Base-by-base conservation (phyloP, 2,113 vertebrate species). In the Falcunculus frontatus region DNA sequence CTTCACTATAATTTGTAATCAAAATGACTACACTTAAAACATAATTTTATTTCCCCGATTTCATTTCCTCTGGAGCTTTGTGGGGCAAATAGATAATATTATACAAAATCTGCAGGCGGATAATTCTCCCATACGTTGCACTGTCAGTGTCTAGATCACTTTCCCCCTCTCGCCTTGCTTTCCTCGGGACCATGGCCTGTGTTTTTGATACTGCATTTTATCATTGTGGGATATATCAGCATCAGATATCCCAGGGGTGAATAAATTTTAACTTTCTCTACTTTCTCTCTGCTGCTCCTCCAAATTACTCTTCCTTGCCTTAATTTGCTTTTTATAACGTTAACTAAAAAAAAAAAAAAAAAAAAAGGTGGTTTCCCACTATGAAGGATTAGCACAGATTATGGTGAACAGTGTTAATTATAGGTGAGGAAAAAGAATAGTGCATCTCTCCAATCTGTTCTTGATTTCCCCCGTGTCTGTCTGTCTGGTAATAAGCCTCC, bases 341-440 rank as follows among this genome's bases (percentile, higher is more conserved):
- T 11, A 50, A 5, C 6, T 29, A 37, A 56, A 13, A 30, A 11
- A 25, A 44, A n/a, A 59, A 8, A 15, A 10, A 21, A 27, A 46
- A 57, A 69, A 93, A 83, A 91, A 87, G 91, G 64, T 95, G 65
- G 95, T 97, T 98, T 98, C 97, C 95, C 92, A 92, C 94, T 97
- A 96, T 97, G 96, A 98, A 97, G 98, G 98, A 98, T 98, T 98
- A 98, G 95, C 82, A 9, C 97, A 98, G 97, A 98, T 98, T 98
- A 98, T 97, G 97, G 97, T 95, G 97, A 98, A 97, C 91, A 92
- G 97, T 98, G 98, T 98, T 98, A 98, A 98, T 98, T 98, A 98
- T 98, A 96, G 92, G 97, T 95, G 94, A 97, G 91, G 97, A 97
- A 95, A 96, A 97, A 98, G 97, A 95, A 96, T 77, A 95, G 95